A percentile compares a stretch with the other conserved stretches of the same genome.
phyloP scores from a whole-genome alignment of 2,888 invertebrate species.

The Clistopyga incitator region DNA sequence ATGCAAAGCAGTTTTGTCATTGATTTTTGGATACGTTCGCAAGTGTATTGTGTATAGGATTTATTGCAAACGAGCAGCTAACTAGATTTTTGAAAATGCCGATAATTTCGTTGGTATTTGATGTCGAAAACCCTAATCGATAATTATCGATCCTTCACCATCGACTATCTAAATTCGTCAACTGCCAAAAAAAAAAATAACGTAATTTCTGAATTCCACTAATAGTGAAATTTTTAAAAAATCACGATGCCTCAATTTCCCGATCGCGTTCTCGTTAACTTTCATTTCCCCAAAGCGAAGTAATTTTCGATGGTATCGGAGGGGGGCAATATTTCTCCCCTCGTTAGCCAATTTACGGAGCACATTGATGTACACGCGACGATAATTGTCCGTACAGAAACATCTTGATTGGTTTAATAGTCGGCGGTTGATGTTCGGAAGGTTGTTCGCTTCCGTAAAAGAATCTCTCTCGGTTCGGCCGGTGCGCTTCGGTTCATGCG shows the following conservation, averaged over 20 bases:
- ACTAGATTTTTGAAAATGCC: no score
- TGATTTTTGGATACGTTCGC: background rate
- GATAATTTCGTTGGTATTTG: background rate
- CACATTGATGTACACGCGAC: constrained; percentile 1
- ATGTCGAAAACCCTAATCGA: background rate
- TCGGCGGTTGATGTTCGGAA: constrained; percentile 34
- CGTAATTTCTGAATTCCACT: background rate
- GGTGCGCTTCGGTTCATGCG: constrained; percentile 15
- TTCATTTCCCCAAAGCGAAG: background rate
- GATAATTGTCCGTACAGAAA: constrained; percentile 54
- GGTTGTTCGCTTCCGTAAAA: constrained; percentile 51
- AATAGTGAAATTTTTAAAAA: background rate
- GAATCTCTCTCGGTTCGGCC: constrained; percentile 17
- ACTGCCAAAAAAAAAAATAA: background rate
- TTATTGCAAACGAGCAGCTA: no score
- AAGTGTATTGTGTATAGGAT: no score
- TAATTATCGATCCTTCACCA: background rate
- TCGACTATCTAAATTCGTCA: background rate
- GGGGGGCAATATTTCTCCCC: background rate
- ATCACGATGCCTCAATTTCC: background rate
- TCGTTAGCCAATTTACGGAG: constrained; percentile 19
- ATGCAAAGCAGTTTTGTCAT: background rate
- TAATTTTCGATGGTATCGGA: background rate
- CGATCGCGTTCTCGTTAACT: background rate
- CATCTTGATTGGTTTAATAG: constrained; percentile 54